Evolutionary conservation across 2,888 invertebrate species (phyloP), one percentile per base, ranked within the genome.

Genomic region (Xiphydria camelus): DNA sequence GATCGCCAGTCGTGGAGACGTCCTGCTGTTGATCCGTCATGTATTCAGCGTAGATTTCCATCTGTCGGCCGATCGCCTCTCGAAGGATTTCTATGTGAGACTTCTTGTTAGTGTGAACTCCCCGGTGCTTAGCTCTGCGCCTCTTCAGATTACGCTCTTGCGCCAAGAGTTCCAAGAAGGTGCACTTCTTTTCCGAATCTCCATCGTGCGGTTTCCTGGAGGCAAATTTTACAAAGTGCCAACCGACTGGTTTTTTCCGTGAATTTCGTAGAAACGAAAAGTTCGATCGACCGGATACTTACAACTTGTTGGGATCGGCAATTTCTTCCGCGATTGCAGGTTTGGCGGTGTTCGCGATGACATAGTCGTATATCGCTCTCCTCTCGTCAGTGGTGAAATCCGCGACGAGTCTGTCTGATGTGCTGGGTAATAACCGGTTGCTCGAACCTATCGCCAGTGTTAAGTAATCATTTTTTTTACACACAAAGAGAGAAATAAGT

Each of bases 381-480:
- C 70, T 69, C 47, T 77, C 77, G 23, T 76, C 75, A 5, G 54
- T 47, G 12, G 76, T 76, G 41, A 77, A 77, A 55, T 76, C 74
- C 51, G 69, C 60, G 34, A 66, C 50, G 45, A 74, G 62, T 47
- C 76, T 73, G 53, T 76, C 64, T 22, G 74, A 74, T 36, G 76
- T 76, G 53, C 68, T 67, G 43, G 77, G 75, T 57, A 75, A 63
- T 55, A 74, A 67, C 52, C 66, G 66, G 48, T 69, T 64, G 45
- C 55, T 60, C 47, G 45, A 49, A 61, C 75, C 75, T 75, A 64
- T 64, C 51, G 55, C 58, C 59, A 60, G 47, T 59, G 61, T 62
- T 52, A 61, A 64, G 51, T 26, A 10, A 29, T 26, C 19, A 26
- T 19, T 29, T 7, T 26, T 26, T 1, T 2, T 26, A 14, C 12